phyloP scores from a whole-genome alignment of 2,797 vertebrate species.

The Periparus ater region DNA sequence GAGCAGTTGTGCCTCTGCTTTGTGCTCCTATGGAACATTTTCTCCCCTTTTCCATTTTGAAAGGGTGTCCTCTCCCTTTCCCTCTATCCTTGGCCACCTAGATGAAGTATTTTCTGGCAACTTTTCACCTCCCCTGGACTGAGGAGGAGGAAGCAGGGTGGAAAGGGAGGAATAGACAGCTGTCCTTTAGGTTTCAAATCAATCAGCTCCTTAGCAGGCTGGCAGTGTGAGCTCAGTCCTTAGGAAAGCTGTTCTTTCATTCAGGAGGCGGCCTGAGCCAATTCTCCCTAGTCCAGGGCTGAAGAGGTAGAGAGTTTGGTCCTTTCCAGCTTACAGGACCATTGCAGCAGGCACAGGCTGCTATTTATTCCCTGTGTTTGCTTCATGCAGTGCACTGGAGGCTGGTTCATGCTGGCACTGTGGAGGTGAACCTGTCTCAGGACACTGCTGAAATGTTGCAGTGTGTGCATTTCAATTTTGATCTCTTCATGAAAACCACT shows the following conservation, averaged over 20 bases:
- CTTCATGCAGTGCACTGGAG: neutral
- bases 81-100: neutral
- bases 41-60: neutral
- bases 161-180: slow-evolving; percentile 15
- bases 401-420: neutral
- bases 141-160: neutral
- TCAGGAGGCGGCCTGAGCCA: neutral
- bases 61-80: neutral
- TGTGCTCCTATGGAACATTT: neutral
- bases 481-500: accelerated
- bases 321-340: neutral
- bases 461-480: neutral
- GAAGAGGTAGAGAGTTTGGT: neutral
- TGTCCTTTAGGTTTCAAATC: slow-evolving; percentile 28
- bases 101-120: neutral
- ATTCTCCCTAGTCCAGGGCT: neutral
- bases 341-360: neutral
- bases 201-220: slow-evolving; percentile 16
- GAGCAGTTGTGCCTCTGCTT: neutral
- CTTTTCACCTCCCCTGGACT: neutral
- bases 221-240: neutral
- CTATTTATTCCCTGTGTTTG: neutral
- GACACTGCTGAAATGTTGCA: neutral
- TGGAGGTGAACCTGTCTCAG: neutral
- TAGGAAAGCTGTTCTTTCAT: slow-evolving; percentile 33